Evolutionary conservation across 1,140 invertebrate species (phyloP).

Genomic region (Drosophila aff.): DNA sequence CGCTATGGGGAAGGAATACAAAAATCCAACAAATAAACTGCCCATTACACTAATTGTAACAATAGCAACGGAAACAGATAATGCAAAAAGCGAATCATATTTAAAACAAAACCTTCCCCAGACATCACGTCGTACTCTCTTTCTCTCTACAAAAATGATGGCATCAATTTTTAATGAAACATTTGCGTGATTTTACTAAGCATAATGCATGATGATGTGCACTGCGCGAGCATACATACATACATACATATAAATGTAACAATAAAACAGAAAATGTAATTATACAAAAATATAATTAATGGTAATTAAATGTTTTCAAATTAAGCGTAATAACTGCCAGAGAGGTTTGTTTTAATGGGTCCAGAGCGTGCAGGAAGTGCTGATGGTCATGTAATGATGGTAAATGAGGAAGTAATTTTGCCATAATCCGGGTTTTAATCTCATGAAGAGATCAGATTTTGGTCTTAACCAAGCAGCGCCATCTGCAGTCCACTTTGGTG

Average conservation of each 20-base stretch:
- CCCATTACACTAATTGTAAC: conserved; percentile 40
- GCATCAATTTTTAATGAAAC: conserved; percentile 75
- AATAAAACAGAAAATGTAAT: conserved; percentile 76
- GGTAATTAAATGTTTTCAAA: conserved; percentile 75
- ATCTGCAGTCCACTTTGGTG: conserved; percentile 33
- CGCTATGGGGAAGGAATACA: conserved; percentile 13
- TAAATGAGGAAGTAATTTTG: conserved; percentile 25
- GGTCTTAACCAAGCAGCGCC: conserved; percentile 5
- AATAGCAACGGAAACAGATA: conserved; percentile 33
- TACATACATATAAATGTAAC: conserved; percentile 61
- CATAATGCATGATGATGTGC: conserved; percentile 61
- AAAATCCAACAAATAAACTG: conserved; percentile 38
- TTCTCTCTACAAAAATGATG: conserved; percentile 62
- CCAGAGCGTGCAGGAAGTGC: conserved; percentile 4
- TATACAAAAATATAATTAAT: conserved; percentile 82
- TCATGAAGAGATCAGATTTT: background rate
- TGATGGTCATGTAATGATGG: conserved; percentile 16
- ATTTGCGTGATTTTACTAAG: conserved; percentile 80
- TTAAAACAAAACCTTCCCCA: conserved; percentile 22
- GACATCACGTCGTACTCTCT: conserved; percentile 27
- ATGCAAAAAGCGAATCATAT: conserved; percentile 10
- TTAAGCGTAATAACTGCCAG: conserved; percentile 63
- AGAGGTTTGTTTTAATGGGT: conserved; percentile 12
- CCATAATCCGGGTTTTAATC: background rate
- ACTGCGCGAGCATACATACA: conserved; percentile 39